These are phyloP conservation scores for Novumbra hubbsi DNA, from an alignment of 2,797 vertebrate genomes.

Conservation along the genomic window DNA sequence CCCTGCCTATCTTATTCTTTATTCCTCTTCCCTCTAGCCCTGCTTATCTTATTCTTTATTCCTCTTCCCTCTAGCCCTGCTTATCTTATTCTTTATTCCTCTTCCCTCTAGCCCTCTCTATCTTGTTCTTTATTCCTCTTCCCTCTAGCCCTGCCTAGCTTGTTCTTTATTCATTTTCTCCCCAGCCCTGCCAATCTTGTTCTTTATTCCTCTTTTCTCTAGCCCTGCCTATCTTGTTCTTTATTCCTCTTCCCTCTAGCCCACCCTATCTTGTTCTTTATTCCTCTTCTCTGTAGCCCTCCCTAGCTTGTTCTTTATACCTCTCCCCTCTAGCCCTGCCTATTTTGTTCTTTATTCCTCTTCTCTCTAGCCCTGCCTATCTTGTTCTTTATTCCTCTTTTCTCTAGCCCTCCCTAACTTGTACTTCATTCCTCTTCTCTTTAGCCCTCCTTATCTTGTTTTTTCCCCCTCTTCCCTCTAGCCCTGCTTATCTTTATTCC, in stretches of 20 bases:
- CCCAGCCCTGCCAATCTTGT: not conserved
- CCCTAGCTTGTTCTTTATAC: too few species aligned
- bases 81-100: too few species aligned
- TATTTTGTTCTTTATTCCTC: not conserved
- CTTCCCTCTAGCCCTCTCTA: too few species aligned
- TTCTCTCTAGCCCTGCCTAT: not conserved
- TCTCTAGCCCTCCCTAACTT: too few species aligned
- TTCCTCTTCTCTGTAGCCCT: not conserved
- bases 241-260: not conserved
- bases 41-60: too few species aligned
- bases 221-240: not conserved
- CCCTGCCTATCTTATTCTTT: not conserved
- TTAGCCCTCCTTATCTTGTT: not conserved
- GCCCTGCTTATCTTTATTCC: slow-evolving; percentile 1
- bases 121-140: not conserved
- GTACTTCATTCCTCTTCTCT: too few species aligned
- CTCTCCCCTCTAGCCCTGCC: too few species aligned
- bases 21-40: slow-evolving; percentile 1
- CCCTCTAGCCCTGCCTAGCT: slow-evolving; percentile 5
- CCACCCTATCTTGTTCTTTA: not conserved
- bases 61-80: too few species aligned
- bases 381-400: too few species aligned
- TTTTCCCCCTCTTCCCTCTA: too few species aligned
- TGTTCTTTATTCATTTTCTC: not conserved
- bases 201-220: not conserved